Conservation (phyloP, 2,113 vertebrate genomes). For the Phylloscopus trochiloides region DNA sequence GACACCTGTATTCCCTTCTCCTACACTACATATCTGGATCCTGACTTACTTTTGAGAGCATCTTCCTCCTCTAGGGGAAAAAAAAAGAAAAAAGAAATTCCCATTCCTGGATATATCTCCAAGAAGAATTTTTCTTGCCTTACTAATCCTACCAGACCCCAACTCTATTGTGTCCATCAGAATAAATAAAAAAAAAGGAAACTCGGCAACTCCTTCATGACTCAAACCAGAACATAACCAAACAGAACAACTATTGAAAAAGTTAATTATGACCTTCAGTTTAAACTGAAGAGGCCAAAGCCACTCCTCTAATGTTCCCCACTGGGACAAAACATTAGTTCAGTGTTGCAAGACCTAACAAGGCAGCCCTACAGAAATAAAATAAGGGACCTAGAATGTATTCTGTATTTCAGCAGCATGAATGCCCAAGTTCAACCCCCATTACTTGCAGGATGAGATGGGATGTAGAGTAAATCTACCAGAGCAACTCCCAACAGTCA, state of each 20-base stretch:
- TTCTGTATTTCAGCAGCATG: background rate
- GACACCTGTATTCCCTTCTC: background rate
- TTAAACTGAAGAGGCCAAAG: background rate
- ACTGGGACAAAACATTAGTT: background rate
- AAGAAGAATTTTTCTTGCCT: background rate
- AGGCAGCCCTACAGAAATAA: background rate
- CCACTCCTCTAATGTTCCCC: background rate
- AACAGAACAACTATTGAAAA: background rate
- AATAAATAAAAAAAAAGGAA: background rate
- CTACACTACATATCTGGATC: background rate
- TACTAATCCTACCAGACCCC: background rate
- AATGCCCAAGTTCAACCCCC: background rate
- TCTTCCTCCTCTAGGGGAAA: background rate
- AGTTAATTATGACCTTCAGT: background rate
- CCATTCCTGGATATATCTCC: background rate
- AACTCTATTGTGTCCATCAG: background rate
- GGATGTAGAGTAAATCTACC: background rate
- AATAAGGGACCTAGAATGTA: background rate
- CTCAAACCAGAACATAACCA: background rate
- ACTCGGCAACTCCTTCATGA: background rate
- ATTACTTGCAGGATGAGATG: background rate
- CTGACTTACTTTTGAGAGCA: background rate
- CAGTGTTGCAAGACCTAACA: background rate
- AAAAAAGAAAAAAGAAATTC: background rate
- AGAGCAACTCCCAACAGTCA: background rate